Base-by-base conservation (phyloP, 1,140 invertebrate species). In the Pectinophora gossypiella region DNA sequence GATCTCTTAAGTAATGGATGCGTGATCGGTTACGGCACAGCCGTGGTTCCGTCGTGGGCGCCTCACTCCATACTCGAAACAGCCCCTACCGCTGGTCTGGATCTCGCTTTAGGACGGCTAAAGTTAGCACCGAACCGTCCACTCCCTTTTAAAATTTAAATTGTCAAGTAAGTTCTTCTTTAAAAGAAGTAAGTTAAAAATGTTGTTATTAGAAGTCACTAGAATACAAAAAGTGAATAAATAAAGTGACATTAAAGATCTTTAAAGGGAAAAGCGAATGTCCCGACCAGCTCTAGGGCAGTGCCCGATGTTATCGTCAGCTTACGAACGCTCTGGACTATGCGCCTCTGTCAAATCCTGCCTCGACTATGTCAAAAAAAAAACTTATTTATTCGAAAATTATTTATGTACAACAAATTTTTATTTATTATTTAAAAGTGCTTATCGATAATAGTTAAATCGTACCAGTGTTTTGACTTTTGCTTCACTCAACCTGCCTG, bases 1-100 rank as follows among this genome's bases (percentile, higher is more conserved):
- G 82, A 86, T 86, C 83, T 86, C 83, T 81, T 82, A 81, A 68
- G 72, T 68, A 83, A 75, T 54, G 48, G 36, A 78, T 74, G 66
- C 56, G 66, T 74, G 62, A 60, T 32, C 9, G n/a, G 27, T 32
- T 32, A 12, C 7, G 27, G n/a, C 9, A 32, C 27, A 12, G 27
- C 27, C 27, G 27, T 32, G 1, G 27, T 32, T 32, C 27, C 27
- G 27, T 32, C 27, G 68, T 63, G 62, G 64, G 59, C 68, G 61
- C 59, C 54, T 58, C 49, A 50, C 55, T 51, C 47, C 21, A 20
- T 45, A 47, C 6, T 35, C 35, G 45, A 40, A 38, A 40, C 10
- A 7, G 16, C 38, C 38, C 15, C 18, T 16, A 40, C 18, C 16
- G 15, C 15, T 40, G 13, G 16, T 12, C 12, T 27, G 23, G n/a